Conservation (phyloP, 2,888 invertebrate genomes). For the Platynereis dumerilii region DNA sequence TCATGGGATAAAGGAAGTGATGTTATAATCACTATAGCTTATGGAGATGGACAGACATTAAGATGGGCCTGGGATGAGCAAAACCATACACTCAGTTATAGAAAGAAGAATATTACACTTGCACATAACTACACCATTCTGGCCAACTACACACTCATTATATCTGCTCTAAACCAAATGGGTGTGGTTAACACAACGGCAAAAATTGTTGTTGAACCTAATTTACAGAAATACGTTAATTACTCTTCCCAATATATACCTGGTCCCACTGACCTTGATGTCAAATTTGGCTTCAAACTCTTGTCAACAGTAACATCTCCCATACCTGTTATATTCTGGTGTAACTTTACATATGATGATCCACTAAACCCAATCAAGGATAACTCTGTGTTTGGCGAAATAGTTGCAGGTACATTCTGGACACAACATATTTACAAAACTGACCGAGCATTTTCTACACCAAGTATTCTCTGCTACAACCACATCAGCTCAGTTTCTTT, state of each 20-base stretch:
- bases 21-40: background rate
- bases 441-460: background rate
- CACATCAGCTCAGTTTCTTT: background rate
- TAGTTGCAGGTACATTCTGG: background rate
- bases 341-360: too few relatives aligned
- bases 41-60: background rate
- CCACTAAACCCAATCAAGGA: too few relatives aligned
- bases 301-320: too few relatives aligned
- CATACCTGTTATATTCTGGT: too few relatives aligned
- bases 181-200: background rate
- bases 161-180: background rate
- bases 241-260: too few relatives aligned
- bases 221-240: background rate
- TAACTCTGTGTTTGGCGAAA: too few relatives aligned
- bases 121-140: background rate
- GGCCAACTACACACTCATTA: background rate
- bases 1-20: background rate
- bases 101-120: background rate
- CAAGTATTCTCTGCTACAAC: background rate
- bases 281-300: background rate
- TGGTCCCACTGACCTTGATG: background rate
- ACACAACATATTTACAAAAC: background rate
- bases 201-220: background rate
- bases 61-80: conserved; percentile 6
- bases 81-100: background rate